These are phyloP conservation scores for Zaprionus lineosus DNA, from an alignment of 2,888 invertebrate genomes.

Conservation along the genomic window DNA sequence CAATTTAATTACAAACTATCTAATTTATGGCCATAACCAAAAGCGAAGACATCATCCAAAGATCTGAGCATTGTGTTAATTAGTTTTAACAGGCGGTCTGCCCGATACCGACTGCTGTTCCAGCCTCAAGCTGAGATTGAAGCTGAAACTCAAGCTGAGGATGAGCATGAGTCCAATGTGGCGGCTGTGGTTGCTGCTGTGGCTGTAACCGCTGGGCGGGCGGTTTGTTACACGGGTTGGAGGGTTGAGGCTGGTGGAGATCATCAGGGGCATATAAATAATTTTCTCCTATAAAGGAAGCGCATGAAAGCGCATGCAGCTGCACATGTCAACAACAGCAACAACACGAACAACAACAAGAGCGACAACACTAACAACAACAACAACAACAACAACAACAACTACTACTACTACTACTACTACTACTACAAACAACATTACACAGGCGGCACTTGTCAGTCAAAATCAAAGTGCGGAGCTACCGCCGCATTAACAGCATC, in stretches of 20 bases:
- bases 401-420: constrained; percentile 15
- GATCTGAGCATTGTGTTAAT: constrained; percentile 63
- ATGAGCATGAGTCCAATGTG: too few relatives aligned
- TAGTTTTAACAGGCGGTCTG: constrained; percentile 51
- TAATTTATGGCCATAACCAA: constrained; percentile 23
- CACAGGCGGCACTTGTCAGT: constrained; percentile 80
- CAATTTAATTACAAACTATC: constrained; percentile 48
- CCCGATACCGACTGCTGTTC: constrained; percentile 45
- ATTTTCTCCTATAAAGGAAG: constrained; percentile 77
- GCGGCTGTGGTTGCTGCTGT: too few relatives aligned
- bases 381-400: constrained; percentile 31
- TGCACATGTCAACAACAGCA: constrained; percentile 73
- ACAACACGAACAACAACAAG: constrained; percentile 31
- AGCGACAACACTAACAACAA: constrained; percentile 30
- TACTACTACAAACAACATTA: constrained; percentile 41
- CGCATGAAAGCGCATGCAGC: constrained; percentile 79
- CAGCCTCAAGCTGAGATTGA: too few relatives aligned
- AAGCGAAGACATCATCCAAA: constrained; percentile 11
- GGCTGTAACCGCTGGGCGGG: too few relatives aligned
- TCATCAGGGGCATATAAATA: constrained; percentile 68
- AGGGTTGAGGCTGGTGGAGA: constrained; percentile 21
- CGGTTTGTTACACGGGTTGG: too few relatives aligned
- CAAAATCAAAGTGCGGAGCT: constrained; percentile 79
- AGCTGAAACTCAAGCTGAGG: too few relatives aligned
- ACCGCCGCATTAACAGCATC: constrained; percentile 62